Percentiles rank a stretch among this genome's conserved stretches.
These are phyloP conservation scores for Chorisops tibialis DNA, from an alignment of 2,888 invertebrate species.

Conservation along the genomic window DNA sequence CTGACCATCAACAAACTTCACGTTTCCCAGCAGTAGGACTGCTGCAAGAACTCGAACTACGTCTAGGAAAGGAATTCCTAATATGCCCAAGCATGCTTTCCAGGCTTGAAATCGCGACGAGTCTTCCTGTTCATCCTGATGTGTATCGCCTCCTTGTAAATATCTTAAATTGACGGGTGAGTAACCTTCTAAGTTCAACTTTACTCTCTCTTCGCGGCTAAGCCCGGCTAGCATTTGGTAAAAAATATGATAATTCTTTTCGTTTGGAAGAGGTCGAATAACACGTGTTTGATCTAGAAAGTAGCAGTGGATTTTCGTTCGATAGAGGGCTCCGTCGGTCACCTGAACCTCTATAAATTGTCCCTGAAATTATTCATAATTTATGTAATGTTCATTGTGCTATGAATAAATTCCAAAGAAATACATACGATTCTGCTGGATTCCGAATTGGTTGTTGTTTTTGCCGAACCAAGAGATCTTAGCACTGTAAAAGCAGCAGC, in stretches of 20 bases:
- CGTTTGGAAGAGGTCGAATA: conserved; percentile 77
- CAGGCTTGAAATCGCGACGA: conserved; percentile 80
- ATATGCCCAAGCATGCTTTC: conserved; percentile 85
- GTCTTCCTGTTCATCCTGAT: conserved; percentile 71
- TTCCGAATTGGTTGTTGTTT: conserved; percentile 85
- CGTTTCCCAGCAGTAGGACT: conserved; percentile 86
- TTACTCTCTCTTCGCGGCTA: conserved; percentile 77
- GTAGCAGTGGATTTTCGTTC: conserved; percentile 95
- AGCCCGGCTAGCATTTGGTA: conserved; percentile 93
- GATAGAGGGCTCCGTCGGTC: conserved; percentile 88
- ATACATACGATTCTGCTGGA: conserved; percentile 83
- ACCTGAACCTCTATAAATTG: conserved; percentile 96
- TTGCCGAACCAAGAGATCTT: conserved; percentile 85
- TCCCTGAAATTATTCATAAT: no score
- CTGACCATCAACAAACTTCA: conserved; percentile 80
- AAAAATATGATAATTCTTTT: conserved; percentile 95
- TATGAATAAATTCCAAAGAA: conserved; percentile 16
- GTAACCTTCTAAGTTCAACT: conserved; percentile 84
- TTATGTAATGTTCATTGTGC: conserved; percentile 22
- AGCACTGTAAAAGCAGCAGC: conserved; percentile 94
- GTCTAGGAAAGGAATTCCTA: conserved; percentile 92
- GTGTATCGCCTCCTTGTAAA: conserved; percentile 69
- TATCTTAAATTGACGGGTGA: conserved; percentile 78
- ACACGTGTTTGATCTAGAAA: conserved; percentile 92
- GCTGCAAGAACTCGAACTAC: conserved; percentile 89